A percentile compares a stretch with the other conserved stretches of the same genome.
Evolutionary conservation across 2,797 vertebrate genomes (phyloP).

Genomic region (Pseudotriccus pelzelni): DNA sequence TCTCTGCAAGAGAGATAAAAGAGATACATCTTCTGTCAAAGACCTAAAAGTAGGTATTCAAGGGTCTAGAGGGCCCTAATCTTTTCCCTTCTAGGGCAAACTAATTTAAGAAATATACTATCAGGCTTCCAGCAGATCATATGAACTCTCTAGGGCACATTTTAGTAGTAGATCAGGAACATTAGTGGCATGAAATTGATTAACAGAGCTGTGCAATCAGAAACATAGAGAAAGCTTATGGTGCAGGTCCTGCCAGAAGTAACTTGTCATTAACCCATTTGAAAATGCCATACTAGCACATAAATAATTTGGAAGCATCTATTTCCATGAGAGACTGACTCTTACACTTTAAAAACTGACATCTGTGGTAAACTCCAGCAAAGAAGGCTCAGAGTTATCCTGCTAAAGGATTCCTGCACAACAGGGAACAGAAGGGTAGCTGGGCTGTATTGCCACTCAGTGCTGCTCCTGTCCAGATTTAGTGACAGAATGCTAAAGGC

Average conservation of each 20-base stretch:
- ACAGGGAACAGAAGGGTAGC: not conserved
- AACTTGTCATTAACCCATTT: not conserved
- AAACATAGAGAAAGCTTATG: not conserved
- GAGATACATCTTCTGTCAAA: conserved; percentile 3
- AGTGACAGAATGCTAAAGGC: not conserved
- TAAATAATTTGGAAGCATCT: not conserved
- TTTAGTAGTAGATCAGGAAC: not conserved
- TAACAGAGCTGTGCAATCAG: not conserved
- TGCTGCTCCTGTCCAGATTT: not conserved
- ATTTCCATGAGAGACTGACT: not conserved
- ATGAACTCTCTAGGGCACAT: not conserved
- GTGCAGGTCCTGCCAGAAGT: not conserved
- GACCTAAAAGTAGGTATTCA: not conserved
- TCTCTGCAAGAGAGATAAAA: conserved; percentile 29
- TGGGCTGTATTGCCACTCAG: not conserved
- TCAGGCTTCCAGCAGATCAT: not conserved
- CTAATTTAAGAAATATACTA: conserved; percentile 12
- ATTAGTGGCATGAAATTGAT: conserved; percentile 13
- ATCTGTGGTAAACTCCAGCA: not conserved
- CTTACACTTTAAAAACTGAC: not conserved
- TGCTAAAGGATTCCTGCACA: not conserved
- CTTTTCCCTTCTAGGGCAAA: conserved; percentile 1
- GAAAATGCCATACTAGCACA: not conserved
- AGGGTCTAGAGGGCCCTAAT: not conserved
- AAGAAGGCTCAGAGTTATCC: not conserved